A percentile compares a stretch with the other conserved stretches of the same genome.
These are phyloP conservation scores for Tiaroga cobitis DNA, from an alignment of 2,797 vertebrate genomes.

Conservation along the genomic window DNA sequence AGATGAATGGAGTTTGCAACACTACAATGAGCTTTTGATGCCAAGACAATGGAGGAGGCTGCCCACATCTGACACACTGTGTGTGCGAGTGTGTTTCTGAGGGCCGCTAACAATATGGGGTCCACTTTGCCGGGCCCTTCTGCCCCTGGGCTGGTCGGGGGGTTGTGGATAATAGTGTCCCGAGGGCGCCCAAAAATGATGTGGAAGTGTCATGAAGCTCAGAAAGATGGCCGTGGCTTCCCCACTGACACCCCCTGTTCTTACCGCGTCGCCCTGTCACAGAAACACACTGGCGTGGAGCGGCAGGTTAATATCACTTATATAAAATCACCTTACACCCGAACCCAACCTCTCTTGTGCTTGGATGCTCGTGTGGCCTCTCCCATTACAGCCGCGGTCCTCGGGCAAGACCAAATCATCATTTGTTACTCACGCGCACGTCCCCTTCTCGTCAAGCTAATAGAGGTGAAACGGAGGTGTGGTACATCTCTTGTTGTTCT, in stretches of 20 bases:
- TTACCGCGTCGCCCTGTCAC: conserved; percentile 50
- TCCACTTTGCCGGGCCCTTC: conserved; percentile 73
- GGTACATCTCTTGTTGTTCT: conserved; percentile 22
- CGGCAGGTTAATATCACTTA: conserved; percentile 83
- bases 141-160: conserved; percentile 65
- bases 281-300: conserved; percentile 67
- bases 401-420: conserved; percentile 72
- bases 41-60: conserved; percentile 85
- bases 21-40: conserved; percentile 90
- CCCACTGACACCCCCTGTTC: conserved; percentile 67
- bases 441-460: conserved; percentile 63
- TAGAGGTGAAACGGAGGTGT: conserved; percentile 34
- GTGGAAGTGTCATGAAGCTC: conserved; percentile 81
- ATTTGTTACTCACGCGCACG: conserved; percentile 74
- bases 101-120: conserved; percentile 79
- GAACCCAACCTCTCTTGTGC: conserved; percentile 71
- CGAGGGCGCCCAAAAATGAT: conserved; percentile 81
- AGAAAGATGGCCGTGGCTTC: conserved; percentile 79
- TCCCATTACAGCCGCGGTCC: conserved; percentile 68
- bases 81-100: conserved; percentile 60
- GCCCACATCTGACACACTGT: conserved; percentile 80
- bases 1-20: conserved; percentile 86
- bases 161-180: conserved; percentile 82
- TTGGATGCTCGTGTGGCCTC: conserved; percentile 74
- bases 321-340: conserved; percentile 82